Conservation (phyloP, 64 coral and sea anemone genomes). For the Astreopora myriophthalma region DNA sequence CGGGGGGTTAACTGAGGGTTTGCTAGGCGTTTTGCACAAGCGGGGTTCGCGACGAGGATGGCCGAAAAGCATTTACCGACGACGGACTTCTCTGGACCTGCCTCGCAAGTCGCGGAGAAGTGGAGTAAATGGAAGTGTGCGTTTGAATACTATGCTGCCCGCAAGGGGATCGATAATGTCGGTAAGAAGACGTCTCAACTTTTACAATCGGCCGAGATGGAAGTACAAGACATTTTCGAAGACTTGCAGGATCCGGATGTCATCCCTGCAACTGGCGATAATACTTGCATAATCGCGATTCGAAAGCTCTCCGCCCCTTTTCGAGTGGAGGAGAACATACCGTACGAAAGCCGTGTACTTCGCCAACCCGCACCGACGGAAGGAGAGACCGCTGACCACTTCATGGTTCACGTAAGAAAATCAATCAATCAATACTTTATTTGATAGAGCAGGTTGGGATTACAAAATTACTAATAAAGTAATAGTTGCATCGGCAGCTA, state of each 20-base stretch:
- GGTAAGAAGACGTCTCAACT: too few relatives aligned
- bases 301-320: conserved; percentile 31
- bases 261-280: not conserved
- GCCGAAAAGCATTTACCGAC: not conserved
- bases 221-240: not conserved
- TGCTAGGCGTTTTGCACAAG: too few relatives aligned
- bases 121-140: conserved; percentile 49
- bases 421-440: too few relatives aligned
- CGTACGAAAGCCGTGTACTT: conserved; percentile 55
- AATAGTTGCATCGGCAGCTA: too few relatives aligned
- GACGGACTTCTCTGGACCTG: conserved; percentile 12
- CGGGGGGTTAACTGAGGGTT: too few relatives aligned
- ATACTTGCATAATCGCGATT: conserved; percentile 33
- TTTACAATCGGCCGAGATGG: not conserved
- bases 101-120: conserved; percentile 5
- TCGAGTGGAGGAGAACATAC: conserved; percentile 27
- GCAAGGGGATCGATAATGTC: not conserved
- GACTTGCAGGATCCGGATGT: conserved; percentile 32
- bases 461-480: too few relatives aligned
- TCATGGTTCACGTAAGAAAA: not conserved
- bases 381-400: conserved; percentile 29
- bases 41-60: conserved; percentile 53
- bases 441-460: too few relatives aligned
- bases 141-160: conserved; percentile 28
- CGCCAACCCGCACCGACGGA: not conserved